Conservation (phyloP, 92 coral and sea anemone genomes). For the Zoanthus sociatus region DNA sequence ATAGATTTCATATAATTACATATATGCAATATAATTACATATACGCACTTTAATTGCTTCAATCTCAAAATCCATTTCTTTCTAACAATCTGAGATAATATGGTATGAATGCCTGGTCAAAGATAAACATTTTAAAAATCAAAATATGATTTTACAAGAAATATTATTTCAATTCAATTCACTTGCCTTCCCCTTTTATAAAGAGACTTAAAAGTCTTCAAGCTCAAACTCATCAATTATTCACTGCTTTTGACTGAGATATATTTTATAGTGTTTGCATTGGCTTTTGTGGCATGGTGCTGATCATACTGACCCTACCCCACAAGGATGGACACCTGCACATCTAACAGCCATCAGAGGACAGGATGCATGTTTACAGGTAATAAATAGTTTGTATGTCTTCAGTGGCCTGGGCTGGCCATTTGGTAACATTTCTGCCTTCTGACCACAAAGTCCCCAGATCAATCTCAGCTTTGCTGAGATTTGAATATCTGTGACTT, state of each 20-base stretch:
- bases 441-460: neutral
- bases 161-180: no score
- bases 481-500: no score
- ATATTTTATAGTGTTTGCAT: conserved; percentile 80
- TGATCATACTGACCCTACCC: conserved; percentile 89
- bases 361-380: conserved; percentile 97
- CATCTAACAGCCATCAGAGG: conserved; percentile 95
- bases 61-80: no score
- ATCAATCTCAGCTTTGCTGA: neutral
- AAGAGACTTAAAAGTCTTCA: neutral
- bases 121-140: no score
- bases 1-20: no score
- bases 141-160: no score
- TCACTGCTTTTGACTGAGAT: neutral
- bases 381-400: neutral
- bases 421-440: neutral
- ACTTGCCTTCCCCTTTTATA: no score
- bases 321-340: conserved; percentile 96
- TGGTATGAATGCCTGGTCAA: no score
- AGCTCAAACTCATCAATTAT: neutral
- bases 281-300: conserved; percentile 99
- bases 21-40: no score
- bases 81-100: no score
- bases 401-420: neutral
- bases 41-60: no score